These are phyloP conservation scores for Girardinus metallicus DNA, from an alignment of 2,797 vertebrate genomes.

Conservation along the genomic window DNA sequence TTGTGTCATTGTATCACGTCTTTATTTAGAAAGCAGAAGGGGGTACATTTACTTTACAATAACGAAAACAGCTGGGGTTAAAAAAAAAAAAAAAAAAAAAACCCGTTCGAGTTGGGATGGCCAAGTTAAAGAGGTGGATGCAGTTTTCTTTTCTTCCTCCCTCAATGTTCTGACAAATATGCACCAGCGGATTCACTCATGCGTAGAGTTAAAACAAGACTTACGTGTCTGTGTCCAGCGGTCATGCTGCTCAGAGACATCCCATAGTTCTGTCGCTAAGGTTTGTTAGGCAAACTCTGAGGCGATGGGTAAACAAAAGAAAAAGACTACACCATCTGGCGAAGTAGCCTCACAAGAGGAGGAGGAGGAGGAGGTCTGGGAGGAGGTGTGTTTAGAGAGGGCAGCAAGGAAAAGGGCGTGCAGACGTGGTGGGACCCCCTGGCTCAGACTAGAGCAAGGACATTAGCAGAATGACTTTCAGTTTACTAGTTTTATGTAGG, in stretches of 20 bases:
- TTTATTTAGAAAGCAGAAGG: background rate
- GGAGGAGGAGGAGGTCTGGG: constrained; percentile 80
- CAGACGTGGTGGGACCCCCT: constrained; percentile 1
- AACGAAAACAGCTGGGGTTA: constrained; percentile 53
- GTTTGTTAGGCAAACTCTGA: constrained; percentile 65
- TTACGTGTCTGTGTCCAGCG: constrained; percentile 59
- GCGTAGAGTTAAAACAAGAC: constrained; percentile 19
- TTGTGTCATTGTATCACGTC: too few species aligned
- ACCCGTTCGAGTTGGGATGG: constrained; percentile 34
- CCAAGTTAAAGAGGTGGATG: constrained; percentile 53
- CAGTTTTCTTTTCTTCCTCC: constrained; percentile 1
- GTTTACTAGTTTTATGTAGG: background rate
- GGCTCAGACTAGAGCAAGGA: background rate
- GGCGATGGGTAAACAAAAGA: constrained; percentile 81
- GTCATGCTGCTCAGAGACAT: constrained; percentile 42
- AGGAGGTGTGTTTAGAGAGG: constrained; percentile 84
- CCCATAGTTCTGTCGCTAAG: constrained; percentile 73
- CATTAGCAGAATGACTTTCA: background rate
- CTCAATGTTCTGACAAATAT: constrained; percentile 26
- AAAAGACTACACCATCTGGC: constrained; percentile 85
- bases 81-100: constrained; percentile 22
- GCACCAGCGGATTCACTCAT: constrained; percentile 10
- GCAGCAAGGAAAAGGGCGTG: constrained; percentile 48
- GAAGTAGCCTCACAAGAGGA: constrained; percentile 83
- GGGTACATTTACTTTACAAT: constrained; percentile 28